Conservation (phyloP, 2,888 invertebrate species). For the Tinea pellionella region DNA sequence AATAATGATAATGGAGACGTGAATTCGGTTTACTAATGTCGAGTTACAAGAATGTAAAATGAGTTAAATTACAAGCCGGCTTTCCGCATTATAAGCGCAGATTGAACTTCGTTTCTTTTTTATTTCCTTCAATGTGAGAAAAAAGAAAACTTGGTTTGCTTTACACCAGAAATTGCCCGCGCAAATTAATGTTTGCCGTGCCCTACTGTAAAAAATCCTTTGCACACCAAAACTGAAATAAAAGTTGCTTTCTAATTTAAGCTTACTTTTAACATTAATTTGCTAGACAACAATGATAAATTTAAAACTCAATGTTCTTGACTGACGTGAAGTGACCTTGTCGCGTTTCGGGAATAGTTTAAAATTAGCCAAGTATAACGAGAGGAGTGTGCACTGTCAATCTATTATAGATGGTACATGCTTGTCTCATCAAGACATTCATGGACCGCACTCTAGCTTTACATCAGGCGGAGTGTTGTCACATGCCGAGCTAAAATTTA, state of each 20-base stretch:
- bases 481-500: too few relatives aligned
- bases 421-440: too few relatives aligned
- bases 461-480: too few relatives aligned
- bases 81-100: slow-evolving; percentile 1
- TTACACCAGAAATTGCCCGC: slow-evolving; percentile 4
- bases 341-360: too few relatives aligned
- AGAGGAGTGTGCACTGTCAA: too few relatives aligned
- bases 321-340: too few relatives aligned
- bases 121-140: not conserved
- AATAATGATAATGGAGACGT: too few relatives aligned
- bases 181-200: slow-evolving; percentile 7
- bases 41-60: slow-evolving; percentile 1
- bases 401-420: too few relatives aligned
- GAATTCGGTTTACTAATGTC: not conserved
- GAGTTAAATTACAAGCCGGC: slow-evolving; percentile 1
- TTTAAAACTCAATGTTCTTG: too few relatives aligned
- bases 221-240: not conserved
- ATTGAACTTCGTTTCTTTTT: slow-evolving; percentile 5
- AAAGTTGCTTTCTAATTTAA: slow-evolving; percentile 7
- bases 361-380: too few relatives aligned
- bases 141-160: slow-evolving; percentile 7
- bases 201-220: not conserved
- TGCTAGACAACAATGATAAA: not conserved
- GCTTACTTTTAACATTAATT: not conserved
- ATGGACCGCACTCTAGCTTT: too few relatives aligned